Percentiles rank a stretch among this genome's conserved stretches.
phyloP scores from a whole-genome alignment of 2,113 vertebrate species.

The Irena cyanogastra region DNA sequence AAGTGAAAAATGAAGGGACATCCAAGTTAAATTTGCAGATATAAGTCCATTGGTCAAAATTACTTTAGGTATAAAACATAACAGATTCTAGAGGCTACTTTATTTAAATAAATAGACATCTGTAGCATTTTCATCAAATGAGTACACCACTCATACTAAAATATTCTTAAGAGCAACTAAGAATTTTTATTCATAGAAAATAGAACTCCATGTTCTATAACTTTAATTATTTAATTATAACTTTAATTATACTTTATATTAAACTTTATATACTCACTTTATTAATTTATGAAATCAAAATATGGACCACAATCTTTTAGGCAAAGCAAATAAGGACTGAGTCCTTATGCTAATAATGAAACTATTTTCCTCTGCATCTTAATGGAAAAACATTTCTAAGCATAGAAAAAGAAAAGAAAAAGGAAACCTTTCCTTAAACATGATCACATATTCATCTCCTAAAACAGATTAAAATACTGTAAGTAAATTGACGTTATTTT shows the following conservation, averaged over 20 bases:
- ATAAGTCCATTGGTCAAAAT: neutral
- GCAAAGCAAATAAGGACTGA: neutral
- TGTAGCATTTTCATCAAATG: neutral
- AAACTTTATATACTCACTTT: neutral
- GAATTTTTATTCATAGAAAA: neutral
- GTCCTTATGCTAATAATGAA: neutral
- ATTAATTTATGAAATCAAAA: slow-evolving; percentile 19
- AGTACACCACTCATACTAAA: neutral
- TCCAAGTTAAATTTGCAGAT: neutral
- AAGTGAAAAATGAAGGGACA: neutral
- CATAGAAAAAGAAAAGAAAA: neutral
- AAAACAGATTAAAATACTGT: neutral
- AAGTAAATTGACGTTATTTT: neutral
- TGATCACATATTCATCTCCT: neutral
- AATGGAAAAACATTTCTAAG: neutral
- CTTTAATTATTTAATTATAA: neutral
- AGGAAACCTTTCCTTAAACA: neutral
- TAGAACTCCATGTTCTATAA: neutral
- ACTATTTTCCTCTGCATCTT: neutral
- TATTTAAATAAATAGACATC: neutral
- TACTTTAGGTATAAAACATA: neutral
- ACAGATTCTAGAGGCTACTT: neutral
- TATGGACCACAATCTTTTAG: neutral
- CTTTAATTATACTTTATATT: neutral
- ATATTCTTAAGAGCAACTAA: neutral